Evolutionary conservation across 2,888 invertebrate species (phyloP), one percentile per base, ranked within the genome.

Genomic region (Micoletzkya japonica): DNA sequence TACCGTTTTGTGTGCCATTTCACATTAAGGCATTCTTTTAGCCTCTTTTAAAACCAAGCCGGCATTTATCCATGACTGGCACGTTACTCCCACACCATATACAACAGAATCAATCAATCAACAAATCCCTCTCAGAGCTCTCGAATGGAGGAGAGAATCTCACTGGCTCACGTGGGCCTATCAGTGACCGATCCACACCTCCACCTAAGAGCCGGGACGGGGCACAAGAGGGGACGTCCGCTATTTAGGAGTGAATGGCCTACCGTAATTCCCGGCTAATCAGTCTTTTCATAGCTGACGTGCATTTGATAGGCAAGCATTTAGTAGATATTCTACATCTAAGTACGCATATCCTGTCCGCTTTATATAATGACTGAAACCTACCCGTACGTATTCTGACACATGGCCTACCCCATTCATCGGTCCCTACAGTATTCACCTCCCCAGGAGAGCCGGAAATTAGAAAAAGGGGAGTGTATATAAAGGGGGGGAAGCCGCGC

Each of bases 131-230:
- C 10, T 56, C 24, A 56, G 24, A 30, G 34, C 72, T 32, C 70
- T 71, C 69, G 73, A 74, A 74, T 76, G 79, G 74, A 79, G 74
- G 73, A 66, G 60, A 61, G 75, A 76, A 76, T 78, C 77, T 76
- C 74, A 76, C 77, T 77, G 68, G 36, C 52, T 39, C 32, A 30
- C 17, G 24, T 28, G 63, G 30, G 3, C 28, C 52, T 24, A 3
- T n/a, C 61, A 66, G 64, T 66, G 73, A 49, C 60, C 50, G 71
- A 69, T 71, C 44, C 71, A n/a, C 26, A 30, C 58, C 73, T 73
- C 73, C 73, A 73, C 69, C 71, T 73, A 34, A 71, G 26, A 44
- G 28, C 63, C 66, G 36, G 14, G 24, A 17, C 4, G 52, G 52
- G 20, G 20, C 44, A 37, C 68, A 30, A 26, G 24, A 56, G 32